phyloP scores from a whole-genome alignment of 1,140 invertebrate genomes.

The Gonioctena quinquepunctata region DNA sequence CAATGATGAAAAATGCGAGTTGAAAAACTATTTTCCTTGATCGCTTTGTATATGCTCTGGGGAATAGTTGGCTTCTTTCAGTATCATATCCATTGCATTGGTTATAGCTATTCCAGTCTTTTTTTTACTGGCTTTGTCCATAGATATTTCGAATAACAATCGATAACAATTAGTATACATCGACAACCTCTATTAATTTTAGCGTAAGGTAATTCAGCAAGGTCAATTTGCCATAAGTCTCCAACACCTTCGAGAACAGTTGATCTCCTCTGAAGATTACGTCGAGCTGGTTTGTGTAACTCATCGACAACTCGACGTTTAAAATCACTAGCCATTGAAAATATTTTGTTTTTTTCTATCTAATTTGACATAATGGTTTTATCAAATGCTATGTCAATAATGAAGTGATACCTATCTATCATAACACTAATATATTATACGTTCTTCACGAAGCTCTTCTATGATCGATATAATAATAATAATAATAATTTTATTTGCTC shows the following conservation, averaged over 20 bases:
- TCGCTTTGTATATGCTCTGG: slow-evolving; percentile 12
- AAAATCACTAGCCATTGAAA: no score
- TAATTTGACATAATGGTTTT: no score
- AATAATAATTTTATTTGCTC: no score
- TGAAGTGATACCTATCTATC: no score
- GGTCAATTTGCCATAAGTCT: slow-evolving; percentile 19
- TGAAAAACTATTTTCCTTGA: slow-evolving; percentile 11
- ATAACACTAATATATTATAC: no score
- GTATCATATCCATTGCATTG: slow-evolving; percentile 29
- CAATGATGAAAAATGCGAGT: not conserved
- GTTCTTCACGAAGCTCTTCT: no score
- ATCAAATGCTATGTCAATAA: no score
- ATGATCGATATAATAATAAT: no score
- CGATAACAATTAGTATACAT: slow-evolving; percentile 45
- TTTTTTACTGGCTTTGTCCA: slow-evolving; percentile 41
- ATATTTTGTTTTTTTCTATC: no score
- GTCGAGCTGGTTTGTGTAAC: slow-evolving; percentile 51
- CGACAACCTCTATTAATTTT: slow-evolving; percentile 39
- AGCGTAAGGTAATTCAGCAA: slow-evolving; percentile 15
- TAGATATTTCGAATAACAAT: slow-evolving; percentile 45
- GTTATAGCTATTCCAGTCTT: slow-evolving; percentile 34
- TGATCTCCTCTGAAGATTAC: slow-evolving; percentile 46
- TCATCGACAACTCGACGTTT: slow-evolving; percentile 43
- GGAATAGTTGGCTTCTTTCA: not conserved
- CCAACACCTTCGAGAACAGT: slow-evolving; percentile 22